Evolutionary conservation across 2,888 invertebrate species (phyloP).

Genomic region (Drosophila mayaguana): DNA sequence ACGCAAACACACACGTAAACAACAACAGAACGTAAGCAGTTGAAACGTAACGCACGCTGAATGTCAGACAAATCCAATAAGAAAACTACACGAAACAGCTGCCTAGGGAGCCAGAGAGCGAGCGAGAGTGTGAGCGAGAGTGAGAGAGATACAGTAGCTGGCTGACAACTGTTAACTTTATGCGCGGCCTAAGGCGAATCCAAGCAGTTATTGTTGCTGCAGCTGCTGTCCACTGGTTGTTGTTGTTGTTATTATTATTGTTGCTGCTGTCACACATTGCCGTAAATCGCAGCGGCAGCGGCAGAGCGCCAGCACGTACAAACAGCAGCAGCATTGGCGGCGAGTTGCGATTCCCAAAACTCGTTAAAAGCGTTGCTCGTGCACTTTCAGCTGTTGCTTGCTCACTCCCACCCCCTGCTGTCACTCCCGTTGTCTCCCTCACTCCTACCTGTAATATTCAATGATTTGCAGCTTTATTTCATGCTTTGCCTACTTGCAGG

Average conservation of each 20-base stretch:
- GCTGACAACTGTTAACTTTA: slow-evolving; percentile 54
- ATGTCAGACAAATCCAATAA: slow-evolving; percentile 40
- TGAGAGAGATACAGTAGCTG: not conserved
- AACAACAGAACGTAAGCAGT: slow-evolving; percentile 26
- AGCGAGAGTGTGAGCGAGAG: not conserved
- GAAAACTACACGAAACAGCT: slow-evolving; percentile 18
- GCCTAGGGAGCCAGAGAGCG: not conserved
- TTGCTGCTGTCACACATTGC: slow-evolving; percentile 44
- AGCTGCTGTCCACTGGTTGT: slow-evolving; percentile 15
- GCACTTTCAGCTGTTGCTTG: slow-evolving; percentile 28
- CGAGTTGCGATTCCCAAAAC: slow-evolving; percentile 62
- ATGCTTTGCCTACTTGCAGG: slow-evolving; percentile 13
- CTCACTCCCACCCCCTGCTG: not conserved
- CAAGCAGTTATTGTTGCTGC: slow-evolving; percentile 25
- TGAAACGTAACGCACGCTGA: slow-evolving; percentile 34
- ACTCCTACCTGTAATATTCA: not conserved
- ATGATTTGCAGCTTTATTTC: slow-evolving; percentile 4
- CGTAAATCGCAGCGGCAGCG: slow-evolving; percentile 47
- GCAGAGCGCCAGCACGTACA: slow-evolving; percentile 55
- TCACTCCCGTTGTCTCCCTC: not conserved
- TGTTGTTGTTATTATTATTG: slow-evolving; percentile 15
- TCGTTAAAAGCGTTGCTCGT: slow-evolving; percentile 69
- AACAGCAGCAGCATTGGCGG: slow-evolving; percentile 23
- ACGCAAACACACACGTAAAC: slow-evolving; percentile 8
- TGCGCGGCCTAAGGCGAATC: slow-evolving; percentile 50